Percentiles rank a stretch among this genome's conserved stretches.
phyloP scores from a whole-genome alignment of 2,888 invertebrate species.

The Drosophila meridionalis region DNA sequence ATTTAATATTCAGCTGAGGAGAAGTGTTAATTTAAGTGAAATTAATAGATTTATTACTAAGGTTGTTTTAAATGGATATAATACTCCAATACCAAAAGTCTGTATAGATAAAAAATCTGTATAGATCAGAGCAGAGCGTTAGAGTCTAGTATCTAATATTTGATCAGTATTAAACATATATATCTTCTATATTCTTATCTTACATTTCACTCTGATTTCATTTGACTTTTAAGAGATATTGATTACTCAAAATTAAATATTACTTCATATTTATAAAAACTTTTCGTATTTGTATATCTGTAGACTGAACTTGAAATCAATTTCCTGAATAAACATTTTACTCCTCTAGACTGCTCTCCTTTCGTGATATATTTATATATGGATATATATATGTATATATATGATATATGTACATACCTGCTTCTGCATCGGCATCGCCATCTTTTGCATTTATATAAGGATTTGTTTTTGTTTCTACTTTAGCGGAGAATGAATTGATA shows the following conservation, averaged over 20 bases:
- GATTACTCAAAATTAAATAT: no score
- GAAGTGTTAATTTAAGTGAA: neutral
- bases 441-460: neutral
- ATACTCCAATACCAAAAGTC: neutral
- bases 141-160: no score
- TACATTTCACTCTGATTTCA: no score
- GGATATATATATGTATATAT: fast-evolving
- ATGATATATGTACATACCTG: neutral
- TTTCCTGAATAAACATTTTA: neutral
- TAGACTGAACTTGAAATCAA: neutral
- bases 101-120: no score
- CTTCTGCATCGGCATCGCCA: no score
- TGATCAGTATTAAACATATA: no score
- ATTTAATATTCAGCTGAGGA: neutral
- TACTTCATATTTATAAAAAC: no score
- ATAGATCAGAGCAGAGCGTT: no score
- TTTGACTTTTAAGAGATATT: no score
- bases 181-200: no score
- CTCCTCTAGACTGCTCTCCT: neutral
- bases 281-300: neutral
- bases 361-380: no score
- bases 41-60: neutral
- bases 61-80: neutral
- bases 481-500: neutral
- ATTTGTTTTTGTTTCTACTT: no score